These are phyloP conservation scores for Orientallactaga sibirica DNA, from an alignment of 2,797 vertebrate genomes.

Conservation along the genomic window DNA sequence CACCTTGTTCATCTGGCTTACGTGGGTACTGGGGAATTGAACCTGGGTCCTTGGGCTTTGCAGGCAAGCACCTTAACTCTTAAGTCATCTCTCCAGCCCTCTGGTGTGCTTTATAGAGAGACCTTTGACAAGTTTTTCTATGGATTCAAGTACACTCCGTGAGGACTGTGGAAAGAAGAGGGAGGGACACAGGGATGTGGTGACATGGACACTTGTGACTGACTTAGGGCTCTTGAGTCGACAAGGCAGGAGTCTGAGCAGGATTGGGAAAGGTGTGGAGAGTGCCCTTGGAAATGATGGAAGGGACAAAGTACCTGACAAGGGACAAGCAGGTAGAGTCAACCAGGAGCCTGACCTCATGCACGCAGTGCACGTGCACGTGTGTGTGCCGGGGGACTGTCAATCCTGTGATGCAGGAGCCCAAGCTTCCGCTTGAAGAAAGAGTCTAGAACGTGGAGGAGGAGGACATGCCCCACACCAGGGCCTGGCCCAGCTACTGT, in stretches of 20 bases:
- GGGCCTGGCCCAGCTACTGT: not conserved
- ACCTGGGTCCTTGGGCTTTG: too few relatives aligned
- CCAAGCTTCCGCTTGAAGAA: not conserved
- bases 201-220: not conserved
- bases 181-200: not conserved
- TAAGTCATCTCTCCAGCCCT: too few relatives aligned
- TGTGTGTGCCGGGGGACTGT: too few relatives aligned
- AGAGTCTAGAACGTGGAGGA: not conserved
- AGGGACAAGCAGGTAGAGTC: not conserved
- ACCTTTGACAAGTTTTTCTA: not conserved
- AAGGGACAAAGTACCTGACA: not conserved
- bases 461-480: too few relatives aligned
- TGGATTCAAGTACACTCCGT: accelerated
- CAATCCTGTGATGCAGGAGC: too few relatives aligned
- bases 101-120: not conserved
- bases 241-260: accelerated
- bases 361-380: too few relatives aligned
- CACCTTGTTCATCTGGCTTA: too few relatives aligned
- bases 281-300: accelerated
- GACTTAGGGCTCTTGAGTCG: not conserved
- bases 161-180: not conserved
- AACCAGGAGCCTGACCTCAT: accelerated
- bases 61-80: too few relatives aligned
- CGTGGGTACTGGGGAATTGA: too few relatives aligned
- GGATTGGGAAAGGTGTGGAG: not conserved